Conservation (phyloP, 2,113 vertebrate species). For the Mastomys natalensis region DNA sequence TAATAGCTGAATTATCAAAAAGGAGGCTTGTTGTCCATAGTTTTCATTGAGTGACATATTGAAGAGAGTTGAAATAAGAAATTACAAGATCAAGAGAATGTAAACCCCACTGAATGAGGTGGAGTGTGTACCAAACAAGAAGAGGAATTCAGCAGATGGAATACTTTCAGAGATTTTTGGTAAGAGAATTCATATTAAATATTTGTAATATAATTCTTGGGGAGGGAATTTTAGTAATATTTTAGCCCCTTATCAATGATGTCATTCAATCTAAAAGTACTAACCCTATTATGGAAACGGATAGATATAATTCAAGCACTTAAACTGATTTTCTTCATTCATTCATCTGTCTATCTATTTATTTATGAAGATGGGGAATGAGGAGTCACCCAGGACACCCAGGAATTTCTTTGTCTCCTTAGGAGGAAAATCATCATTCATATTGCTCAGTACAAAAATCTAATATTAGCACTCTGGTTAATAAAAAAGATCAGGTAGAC, state of each 20-base stretch:
- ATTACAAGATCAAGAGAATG: not conserved
- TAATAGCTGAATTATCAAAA: not conserved
- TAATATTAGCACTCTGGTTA: not conserved
- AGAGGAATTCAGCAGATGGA: not conserved
- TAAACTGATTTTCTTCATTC: not conserved
- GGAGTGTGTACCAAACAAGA: not conserved
- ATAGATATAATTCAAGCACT: not conserved
- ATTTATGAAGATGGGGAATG: rapidly evolving
- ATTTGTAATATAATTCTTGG: not conserved
- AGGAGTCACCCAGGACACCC: not conserved
- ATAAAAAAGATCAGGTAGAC: not conserved
- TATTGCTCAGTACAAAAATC: not conserved
- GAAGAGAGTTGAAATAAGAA: not conserved
- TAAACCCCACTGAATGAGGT: rapidly evolving
- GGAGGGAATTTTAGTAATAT: not conserved
- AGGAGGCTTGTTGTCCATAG: not conserved
- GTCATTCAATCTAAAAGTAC: not conserved
- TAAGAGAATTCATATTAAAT: not conserved
- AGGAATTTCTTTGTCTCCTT: not conserved
- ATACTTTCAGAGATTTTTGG: not conserved
- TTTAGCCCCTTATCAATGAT: not conserved
- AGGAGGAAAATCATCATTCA: not conserved
- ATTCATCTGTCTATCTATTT: too few relatives aligned
- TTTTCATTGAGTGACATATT: not conserved
- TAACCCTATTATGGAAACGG: not conserved